Evolutionary conservation across 2,888 invertebrate genomes (phyloP), one percentile per base, ranked within the genome.

Genomic region (Craniophora ligustri): DNA sequence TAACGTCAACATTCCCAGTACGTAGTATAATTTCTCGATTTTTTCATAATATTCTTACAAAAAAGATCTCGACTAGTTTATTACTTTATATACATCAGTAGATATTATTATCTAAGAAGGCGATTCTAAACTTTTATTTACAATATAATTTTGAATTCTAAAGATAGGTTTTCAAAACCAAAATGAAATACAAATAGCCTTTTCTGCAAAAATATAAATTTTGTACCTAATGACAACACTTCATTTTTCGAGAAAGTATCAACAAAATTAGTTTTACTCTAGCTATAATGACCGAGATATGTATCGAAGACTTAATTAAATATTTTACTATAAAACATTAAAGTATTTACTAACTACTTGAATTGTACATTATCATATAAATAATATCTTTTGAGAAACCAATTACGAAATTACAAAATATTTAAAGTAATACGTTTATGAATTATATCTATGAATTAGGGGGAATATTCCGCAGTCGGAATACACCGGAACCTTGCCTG

Each of bases 21-120:
- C 59, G 61, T 55, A 65, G 55, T 56, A 56, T 65, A 65, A 67
- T 62, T 66, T 66, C 64, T 47, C 31, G 53, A 62, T 53, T 59
- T 48, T 54, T 64, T 61, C 40, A 44, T 56, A 61, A 53, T 60
- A 67, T 54, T 64, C 59, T 72, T 78, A 79, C 64, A 73, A 76
- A 79, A 77, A 65, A 67, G 75, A 75, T 64, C 60, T 67, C 57
- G 72, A 69, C 72, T 79, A 77, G 72, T 75, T 26, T 75, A 75
- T 79, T 75, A 79, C 65, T 77, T 73, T 78, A 86, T 86, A 77
- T 86, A 86, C 85, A 86, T 75, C 67, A 75, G 72, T 76, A 77
- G 78, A 74, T 81, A 76, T 78, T 81, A 76, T 78, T 79, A 80
- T 84, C 89, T 91, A 91, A 85, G 89, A 91, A 91, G 91, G 91